These are phyloP conservation scores for Mactromeris polynyma DNA, from an alignment of 2,888 invertebrate genomes.

Conservation along the genomic window DNA sequence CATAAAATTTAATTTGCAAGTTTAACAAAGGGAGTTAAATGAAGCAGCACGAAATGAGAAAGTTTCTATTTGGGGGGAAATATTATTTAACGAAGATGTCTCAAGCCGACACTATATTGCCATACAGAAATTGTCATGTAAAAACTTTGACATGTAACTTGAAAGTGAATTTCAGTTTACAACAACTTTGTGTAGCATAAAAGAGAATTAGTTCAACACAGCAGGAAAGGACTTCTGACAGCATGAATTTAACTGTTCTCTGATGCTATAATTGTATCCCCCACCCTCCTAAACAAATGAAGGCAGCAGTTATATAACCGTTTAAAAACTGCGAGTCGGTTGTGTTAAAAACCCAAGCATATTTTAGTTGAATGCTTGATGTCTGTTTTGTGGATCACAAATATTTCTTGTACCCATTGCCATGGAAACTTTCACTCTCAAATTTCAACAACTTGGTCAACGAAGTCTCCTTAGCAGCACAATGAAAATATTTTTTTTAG, in stretches of 20 bases:
- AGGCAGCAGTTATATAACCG: no score
- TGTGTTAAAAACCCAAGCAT: no score
- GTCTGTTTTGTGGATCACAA: no score
- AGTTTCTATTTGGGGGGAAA: neutral
- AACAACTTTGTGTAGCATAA: neutral
- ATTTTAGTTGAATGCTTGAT: no score
- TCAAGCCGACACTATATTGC: neutral
- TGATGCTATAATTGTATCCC: neutral
- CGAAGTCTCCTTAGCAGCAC: no score
- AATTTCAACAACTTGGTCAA: no score
- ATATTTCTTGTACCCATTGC: no score
- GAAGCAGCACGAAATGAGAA: neutral
- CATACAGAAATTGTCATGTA: neutral
- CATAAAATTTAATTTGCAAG: slow-evolving; percentile 17
- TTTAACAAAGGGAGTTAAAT: slow-evolving; percentile 17
- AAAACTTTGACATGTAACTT: neutral
- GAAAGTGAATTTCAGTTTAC: neutral
- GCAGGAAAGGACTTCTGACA: neutral
- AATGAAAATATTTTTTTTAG: neutral
- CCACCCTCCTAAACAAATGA: neutral
- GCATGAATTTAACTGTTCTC: neutral
- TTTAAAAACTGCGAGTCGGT: no score
- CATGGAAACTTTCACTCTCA: no score
- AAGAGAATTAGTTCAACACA: neutral
- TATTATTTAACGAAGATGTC: neutral